Conservation (phyloP, 2,797 vertebrate species). For the Crenuchus spilurus region DNA sequence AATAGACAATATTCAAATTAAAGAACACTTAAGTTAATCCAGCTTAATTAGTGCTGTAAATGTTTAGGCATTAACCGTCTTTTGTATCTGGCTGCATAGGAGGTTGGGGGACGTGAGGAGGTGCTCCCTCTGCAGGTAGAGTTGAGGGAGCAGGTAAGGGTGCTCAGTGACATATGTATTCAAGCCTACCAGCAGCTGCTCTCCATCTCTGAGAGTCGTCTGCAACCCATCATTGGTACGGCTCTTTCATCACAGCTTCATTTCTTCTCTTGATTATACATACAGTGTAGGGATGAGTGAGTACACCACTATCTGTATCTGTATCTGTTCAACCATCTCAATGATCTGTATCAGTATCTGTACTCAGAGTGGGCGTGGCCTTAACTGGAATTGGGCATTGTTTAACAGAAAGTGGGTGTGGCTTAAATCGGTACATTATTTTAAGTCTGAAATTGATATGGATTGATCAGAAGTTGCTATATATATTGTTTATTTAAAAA, state of each 20-base stretch:
- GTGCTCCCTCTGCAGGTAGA: slow-evolving; percentile 63
- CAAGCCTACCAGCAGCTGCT: slow-evolving; percentile 86
- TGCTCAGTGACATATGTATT: slow-evolving; percentile 76
- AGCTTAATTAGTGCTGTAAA: background rate
- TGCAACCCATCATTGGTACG: slow-evolving; percentile 79
- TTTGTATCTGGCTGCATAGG: slow-evolving; percentile 40
- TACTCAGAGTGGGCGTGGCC: no score
- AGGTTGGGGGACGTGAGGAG: slow-evolving; percentile 57
- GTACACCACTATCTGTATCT: no score
- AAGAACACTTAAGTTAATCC: no score
- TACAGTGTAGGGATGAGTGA: no score
- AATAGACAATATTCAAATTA: background rate
- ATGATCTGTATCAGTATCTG: no score
- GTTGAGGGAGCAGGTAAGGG: slow-evolving; percentile 62
- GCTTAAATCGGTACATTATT: no score
- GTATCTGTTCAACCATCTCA: no score
- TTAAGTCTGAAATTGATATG: no score
- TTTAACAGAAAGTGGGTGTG: no score
- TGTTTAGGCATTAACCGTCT: background rate
- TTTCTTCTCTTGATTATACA: background rate
- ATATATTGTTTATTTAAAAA: no score
- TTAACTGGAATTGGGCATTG: no score
- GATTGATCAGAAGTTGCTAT: no score
- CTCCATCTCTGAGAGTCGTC: slow-evolving; percentile 68
- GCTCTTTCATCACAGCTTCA: background rate